phyloP scores from a whole-genome alignment of 2,888 invertebrate genomes.

The Nemotelus nigrinus region DNA sequence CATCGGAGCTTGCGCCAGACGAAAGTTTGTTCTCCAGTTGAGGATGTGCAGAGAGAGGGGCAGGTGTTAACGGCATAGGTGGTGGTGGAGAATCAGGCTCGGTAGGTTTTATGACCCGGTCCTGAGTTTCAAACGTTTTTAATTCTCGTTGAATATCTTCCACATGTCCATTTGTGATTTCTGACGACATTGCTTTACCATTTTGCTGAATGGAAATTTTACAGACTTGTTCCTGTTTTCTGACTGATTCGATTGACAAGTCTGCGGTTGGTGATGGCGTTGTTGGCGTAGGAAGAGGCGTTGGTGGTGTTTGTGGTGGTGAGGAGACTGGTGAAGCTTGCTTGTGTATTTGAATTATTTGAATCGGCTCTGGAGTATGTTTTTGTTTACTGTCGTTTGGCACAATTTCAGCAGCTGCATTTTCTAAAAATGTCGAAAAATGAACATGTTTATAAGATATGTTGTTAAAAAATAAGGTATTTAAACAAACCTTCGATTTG shows the following conservation, averaged over 20 bases:
- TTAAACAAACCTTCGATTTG: conserved; percentile 22
- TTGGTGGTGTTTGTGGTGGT: neutral
- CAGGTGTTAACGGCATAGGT: conserved; percentile 56
- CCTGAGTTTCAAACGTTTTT: neutral
- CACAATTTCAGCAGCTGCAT: conserved; percentile 14
- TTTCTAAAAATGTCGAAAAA: conserved; percentile 22
- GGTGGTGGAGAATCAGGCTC: conserved; percentile 56
- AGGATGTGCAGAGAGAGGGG: conserved; percentile 51
- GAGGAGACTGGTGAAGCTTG: neutral
- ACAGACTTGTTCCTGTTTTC: neutral
- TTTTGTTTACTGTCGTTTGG: neutral
- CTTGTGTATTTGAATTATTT: neutral
- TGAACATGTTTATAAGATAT: too few species aligned
- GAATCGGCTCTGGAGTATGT: too few species aligned
- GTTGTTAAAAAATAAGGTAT: neutral
- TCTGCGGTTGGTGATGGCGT: conserved; percentile 34
- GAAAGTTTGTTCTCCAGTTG: conserved; percentile 54
- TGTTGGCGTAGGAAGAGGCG: conserved; percentile 7
- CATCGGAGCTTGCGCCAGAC: conserved; percentile 62
- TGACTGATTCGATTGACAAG: neutral
- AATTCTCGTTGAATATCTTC: neutral
- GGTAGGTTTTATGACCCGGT: neutral
- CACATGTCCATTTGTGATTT: conserved; percentile 11
- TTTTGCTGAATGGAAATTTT: too few species aligned
- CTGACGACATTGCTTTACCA: neutral